A percentile compares a stretch with the other conserved stretches of the same genome.
These are phyloP conservation scores for Platyura marginata DNA, from an alignment of 1,140 invertebrate genomes.

Conservation along the genomic window DNA sequence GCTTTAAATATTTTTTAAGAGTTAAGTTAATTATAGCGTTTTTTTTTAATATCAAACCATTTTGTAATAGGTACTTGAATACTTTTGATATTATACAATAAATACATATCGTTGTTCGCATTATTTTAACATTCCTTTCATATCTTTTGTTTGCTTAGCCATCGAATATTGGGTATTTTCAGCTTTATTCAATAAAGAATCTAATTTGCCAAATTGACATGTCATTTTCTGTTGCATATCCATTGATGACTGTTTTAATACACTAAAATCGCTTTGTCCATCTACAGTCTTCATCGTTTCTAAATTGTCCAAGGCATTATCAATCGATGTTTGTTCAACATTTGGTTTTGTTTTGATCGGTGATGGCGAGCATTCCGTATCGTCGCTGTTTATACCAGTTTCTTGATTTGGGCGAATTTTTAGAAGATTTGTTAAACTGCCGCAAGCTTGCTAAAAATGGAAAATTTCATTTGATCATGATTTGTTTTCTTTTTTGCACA, in stretches of 20 bases:
- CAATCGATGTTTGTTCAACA: no score
- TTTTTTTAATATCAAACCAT: no score
- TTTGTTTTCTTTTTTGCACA: no score
- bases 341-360: slow-evolving; percentile 8
- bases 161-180: slow-evolving; percentile 45
- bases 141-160: slow-evolving; percentile 49
- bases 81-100: no score
- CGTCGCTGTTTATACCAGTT: slow-evolving; percentile 14
- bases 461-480: no score
- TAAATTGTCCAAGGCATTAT: slow-evolving; percentile 29
- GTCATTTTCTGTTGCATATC: slow-evolving; percentile 36
- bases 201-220: slow-evolving; percentile 41
- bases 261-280: neutral
- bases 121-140: slow-evolving; percentile 44
- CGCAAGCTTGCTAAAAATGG: slow-evolving; percentile 34
- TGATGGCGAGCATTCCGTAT: slow-evolving; percentile 4
- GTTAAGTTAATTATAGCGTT: no score
- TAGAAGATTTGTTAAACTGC: slow-evolving; percentile 41
- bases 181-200: slow-evolving; percentile 40
- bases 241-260: neutral
- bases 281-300: slow-evolving; percentile 19
- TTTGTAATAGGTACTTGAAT: no score
- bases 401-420: slow-evolving; percentile 27
- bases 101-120: neutral
- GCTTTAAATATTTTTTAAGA: no score